Evolutionary conservation across 2,888 invertebrate genomes (phyloP), one percentile per base, ranked within the genome.

Genomic region (Caenorhabditis panamensis): DNA sequence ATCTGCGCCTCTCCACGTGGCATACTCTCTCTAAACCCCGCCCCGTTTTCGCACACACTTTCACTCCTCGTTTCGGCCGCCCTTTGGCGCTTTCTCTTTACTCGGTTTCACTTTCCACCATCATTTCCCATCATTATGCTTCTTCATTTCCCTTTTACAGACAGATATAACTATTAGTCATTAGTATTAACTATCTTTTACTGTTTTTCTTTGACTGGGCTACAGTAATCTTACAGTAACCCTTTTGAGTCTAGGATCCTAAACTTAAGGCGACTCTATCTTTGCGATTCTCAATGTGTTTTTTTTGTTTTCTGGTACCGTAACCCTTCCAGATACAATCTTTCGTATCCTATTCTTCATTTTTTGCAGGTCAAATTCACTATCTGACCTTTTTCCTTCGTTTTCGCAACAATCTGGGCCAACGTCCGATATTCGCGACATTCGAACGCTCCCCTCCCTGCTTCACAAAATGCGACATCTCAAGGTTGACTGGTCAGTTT

Each of bases 321-420:
- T n/a, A n/a, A n/a, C 31, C 44, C n/a, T 61, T 44, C 16, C 31
- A 1, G 44, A 18, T 41, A 20, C 22, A 28, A 24, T 36, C 11
- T 31, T 13, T 22, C n/a, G 44, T 51, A 36, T 49, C 20, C 26
- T 24, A 47, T 31, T 53, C 18, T 8, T 54, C 4, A 24, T 47
- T 62, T 71, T 58, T 64, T 66, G 16, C 75, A 76, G 69, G 77
- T 69, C 67, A 76, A 76, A 77, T 69, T 69, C 69, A 47, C 62
- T 77, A 77, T 69, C 67, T 67, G 75, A 76, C 69, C 68, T 69
- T 68, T 77, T 76, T 53, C 31, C 11, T 20, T n/a, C n/a, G n/a
- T n/a, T 20, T 26, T n/a, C 71, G 61, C 61, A 75, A 71, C 71
- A 69, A 37, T 37, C 37, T 5, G 11, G 37, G n/a, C n/a, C n/a